phyloP scores from a whole-genome alignment of 2,888 invertebrate genomes.

The Octonoba sinensis region DNA sequence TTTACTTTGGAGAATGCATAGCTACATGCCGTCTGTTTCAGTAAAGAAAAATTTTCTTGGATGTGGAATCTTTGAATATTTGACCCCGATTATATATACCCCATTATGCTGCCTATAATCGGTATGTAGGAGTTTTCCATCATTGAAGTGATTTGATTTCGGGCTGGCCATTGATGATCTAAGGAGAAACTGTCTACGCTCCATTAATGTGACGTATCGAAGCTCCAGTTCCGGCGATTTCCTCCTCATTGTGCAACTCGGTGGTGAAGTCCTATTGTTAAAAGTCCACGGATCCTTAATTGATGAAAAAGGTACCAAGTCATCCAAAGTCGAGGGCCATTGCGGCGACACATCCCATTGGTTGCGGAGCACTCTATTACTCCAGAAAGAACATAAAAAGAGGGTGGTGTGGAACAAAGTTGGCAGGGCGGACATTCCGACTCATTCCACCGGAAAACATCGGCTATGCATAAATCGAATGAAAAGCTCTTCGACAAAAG shows the following conservation, averaged over 20 bases:
- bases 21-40: no score
- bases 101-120: no score
- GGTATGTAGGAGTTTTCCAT: no score
- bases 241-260: conserved; percentile 33
- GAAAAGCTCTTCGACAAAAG: conserved; percentile 26
- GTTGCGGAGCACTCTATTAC: conserved; percentile 52
- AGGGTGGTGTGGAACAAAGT: neutral
- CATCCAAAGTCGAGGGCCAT: conserved; percentile 39
- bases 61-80: no score
- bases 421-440: conserved; percentile 12
- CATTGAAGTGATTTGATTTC: no score
- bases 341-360: conserved; percentile 42
- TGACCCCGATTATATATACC: no score
- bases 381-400: conserved; percentile 1
- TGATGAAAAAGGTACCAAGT: conserved; percentile 64
- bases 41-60: no score
- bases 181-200: no score
- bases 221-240: conserved; percentile 25
- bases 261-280: conserved; percentile 20
- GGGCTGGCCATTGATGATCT: no score
- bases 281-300: conserved; percentile 40
- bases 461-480: conserved; percentile 51
- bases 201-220: no score
- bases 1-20: no score
- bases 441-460: neutral